Base-by-base conservation (phyloP, 2,888 invertebrate species). In the Sarcophaga carnaria region DNA sequence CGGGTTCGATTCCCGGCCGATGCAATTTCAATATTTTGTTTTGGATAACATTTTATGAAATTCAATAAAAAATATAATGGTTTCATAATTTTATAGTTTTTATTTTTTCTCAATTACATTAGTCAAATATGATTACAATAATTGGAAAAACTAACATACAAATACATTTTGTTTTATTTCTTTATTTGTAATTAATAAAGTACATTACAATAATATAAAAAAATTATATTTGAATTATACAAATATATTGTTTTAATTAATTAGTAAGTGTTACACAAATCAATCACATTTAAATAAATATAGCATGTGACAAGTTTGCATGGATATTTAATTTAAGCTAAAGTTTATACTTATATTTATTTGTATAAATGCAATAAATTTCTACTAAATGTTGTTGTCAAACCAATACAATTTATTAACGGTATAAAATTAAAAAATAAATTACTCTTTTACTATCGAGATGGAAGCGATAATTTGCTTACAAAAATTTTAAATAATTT, bases 1-100 rank as follows among this genome's bases (percentile, higher is more conserved):
- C 89, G 89, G 88, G 89, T 89, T 89, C 89, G 89, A 89, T 89
- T 89, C 89, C 89, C 89, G 88, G 89, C 89, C 88, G 88, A 89
- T 88, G 89, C 89, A 88, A 37, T 11, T 49, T 1, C 2, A 4
- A 12, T 2, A 63, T 59, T 75, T 80, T 74, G 63, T 80, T n/a
- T 66, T 22, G 8, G 2, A 2, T 37, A 10, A 37, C 8, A 10
- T 37, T 37, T 37, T 37, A 37, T 10, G 37, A 37, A 62, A 60
- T 62, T 62, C 20, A 10, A 62, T 62, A 17, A 20, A 64, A 10
- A 27, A 27, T 25, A 64, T 12, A 10, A 11, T n/a, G 37, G 17
- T 66, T 67, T 45, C 45, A 45, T 67, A 67, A 4, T 27, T 27
- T 27, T 67, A 67, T 67, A 45, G 45, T 45, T 45, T 45, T 67